phyloP scores from a whole-genome alignment of 2,797 vertebrate species.

The Leptatherina wallacei region DNA sequence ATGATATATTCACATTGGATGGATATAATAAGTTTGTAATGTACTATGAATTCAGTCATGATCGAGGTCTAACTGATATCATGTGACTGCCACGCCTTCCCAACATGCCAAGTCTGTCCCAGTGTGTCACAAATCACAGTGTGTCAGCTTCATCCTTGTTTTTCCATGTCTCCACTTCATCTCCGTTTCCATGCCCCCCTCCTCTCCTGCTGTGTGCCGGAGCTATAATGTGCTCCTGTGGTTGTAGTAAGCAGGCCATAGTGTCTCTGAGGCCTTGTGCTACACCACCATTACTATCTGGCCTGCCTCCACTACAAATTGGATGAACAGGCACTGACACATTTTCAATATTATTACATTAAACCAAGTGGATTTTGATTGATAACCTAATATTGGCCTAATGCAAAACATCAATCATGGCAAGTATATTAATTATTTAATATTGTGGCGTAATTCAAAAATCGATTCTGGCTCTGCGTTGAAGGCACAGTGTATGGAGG shows the following conservation, averaged over 20 bases:
- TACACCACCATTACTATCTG: constrained; percentile 90
- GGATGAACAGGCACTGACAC: constrained; percentile 96
- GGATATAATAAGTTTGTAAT: neutral
- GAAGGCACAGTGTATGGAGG: constrained; percentile 54
- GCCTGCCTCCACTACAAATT: constrained; percentile 97
- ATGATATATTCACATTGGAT: neutral
- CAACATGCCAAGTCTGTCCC: constrained; percentile 10
- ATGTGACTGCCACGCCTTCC: neutral
- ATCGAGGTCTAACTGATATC: neutral
- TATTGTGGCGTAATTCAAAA: constrained; percentile 99
- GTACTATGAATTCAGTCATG: neutral
- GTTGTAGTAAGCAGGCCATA: constrained; percentile 79
- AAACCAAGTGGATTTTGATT: constrained; percentile 99
- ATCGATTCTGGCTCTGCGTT: constrained; percentile 87
- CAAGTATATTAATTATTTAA: constrained; percentile 99
- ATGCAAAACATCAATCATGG: constrained; percentile 99
- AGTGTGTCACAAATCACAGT: constrained; percentile 11
- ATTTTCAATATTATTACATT: constrained; percentile 99
- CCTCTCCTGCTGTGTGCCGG: constrained; percentile 25
- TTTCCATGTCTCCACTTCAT: constrained; percentile 42
- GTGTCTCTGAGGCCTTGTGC: constrained; percentile 85
- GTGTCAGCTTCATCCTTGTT: constrained; percentile 34
- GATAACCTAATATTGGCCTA: constrained; percentile 99
- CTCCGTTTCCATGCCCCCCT: constrained; percentile 22
- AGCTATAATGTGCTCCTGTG: constrained; percentile 63